Percentiles rank a stretch among this genome's conserved stretches.
phyloP scores from a whole-genome alignment of 2,888 invertebrate species.

The Dryadula phaetusa region DNA sequence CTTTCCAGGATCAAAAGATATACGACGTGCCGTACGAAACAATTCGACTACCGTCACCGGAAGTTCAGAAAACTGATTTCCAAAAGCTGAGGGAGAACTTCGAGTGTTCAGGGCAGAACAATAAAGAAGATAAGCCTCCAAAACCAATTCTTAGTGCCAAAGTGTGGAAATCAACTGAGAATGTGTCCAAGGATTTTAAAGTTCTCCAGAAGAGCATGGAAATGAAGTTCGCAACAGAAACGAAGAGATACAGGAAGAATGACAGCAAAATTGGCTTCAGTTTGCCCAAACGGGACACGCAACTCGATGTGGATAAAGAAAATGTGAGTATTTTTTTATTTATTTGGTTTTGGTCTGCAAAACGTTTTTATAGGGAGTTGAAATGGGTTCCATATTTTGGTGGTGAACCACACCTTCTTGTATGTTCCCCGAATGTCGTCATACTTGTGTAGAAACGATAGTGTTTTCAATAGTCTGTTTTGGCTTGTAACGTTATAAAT shows the following conservation, averaged over 20 bases:
- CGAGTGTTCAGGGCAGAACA: conserved; percentile 55
- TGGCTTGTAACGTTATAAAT: too few relatives aligned
- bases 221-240: conserved; percentile 61
- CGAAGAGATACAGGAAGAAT: conserved; percentile 54
- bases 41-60: conserved; percentile 55
- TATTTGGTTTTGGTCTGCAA: too few relatives aligned
- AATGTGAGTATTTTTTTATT: conserved; percentile 66
- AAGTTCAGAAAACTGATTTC: conserved; percentile 59
- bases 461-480: too few relatives aligned
- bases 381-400: too few relatives aligned
- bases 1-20: conserved; percentile 68
- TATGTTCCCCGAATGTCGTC: too few relatives aligned
- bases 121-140: conserved; percentile 41
- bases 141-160: conserved; percentile 59
- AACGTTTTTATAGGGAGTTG: too few relatives aligned
- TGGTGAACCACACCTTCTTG: too few relatives aligned
- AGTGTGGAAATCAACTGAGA: conserved; percentile 56
- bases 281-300: conserved; percentile 60
- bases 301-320: conserved; percentile 71
- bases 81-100: conserved; percentile 67
- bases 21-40: conserved; percentile 71
- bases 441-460: too few relatives aligned
- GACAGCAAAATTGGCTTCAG: conserved; percentile 52
- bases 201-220: conserved; percentile 49
- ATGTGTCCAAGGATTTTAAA: conserved; percentile 50